Percentiles rank a stretch among this genome's conserved stretches.
Evolutionary conservation across 2,888 invertebrate genomes (phyloP).

Genomic region (Dendrolimus houi): DNA sequence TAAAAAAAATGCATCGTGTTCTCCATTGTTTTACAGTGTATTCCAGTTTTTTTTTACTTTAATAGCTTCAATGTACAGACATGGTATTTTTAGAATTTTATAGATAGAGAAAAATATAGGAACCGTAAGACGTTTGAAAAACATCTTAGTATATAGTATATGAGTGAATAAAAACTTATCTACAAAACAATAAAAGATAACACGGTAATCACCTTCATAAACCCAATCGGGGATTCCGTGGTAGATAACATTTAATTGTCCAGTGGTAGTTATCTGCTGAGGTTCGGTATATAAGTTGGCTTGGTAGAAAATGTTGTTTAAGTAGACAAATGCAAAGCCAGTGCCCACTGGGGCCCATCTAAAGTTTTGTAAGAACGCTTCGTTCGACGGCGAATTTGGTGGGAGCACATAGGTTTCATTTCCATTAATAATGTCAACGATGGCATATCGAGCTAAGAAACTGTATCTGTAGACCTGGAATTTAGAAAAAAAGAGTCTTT

Average conservation of each 20-base stretch:
- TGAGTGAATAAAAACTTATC: too few species aligned
- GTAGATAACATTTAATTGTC: slow-evolving; percentile 78
- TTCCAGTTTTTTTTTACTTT: too few species aligned
- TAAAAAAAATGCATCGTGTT: too few species aligned
- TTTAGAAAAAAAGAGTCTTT: background rate
- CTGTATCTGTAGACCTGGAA: slow-evolving; percentile 87
- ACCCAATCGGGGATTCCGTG: slow-evolving; percentile 97
- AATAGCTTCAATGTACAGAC: too few species aligned
- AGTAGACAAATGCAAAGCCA: slow-evolving; percentile 81
- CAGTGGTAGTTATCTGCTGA: slow-evolving; percentile 79
- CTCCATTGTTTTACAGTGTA: too few species aligned
- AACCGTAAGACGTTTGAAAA: too few species aligned
- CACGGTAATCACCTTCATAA: slow-evolving; percentile 84
- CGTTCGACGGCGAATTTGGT: slow-evolving; percentile 32
- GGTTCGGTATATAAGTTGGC: slow-evolving; percentile 55
- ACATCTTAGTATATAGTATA: too few species aligned
- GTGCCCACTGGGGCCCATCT: slow-evolving; percentile 87
- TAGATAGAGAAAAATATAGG: too few species aligned
- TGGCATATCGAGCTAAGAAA: slow-evolving; percentile 83
- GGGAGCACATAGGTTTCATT: slow-evolving; percentile 41
- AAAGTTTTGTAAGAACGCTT: slow-evolving; percentile 80
- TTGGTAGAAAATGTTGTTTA: slow-evolving; percentile 87
- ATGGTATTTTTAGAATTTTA: too few species aligned
- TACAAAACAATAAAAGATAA: too few species aligned
- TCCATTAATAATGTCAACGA: slow-evolving; percentile 78